Evolutionary conservation across 2,797 vertebrate species (phyloP).

Genomic region (Phoxinus dragarum): DNA sequence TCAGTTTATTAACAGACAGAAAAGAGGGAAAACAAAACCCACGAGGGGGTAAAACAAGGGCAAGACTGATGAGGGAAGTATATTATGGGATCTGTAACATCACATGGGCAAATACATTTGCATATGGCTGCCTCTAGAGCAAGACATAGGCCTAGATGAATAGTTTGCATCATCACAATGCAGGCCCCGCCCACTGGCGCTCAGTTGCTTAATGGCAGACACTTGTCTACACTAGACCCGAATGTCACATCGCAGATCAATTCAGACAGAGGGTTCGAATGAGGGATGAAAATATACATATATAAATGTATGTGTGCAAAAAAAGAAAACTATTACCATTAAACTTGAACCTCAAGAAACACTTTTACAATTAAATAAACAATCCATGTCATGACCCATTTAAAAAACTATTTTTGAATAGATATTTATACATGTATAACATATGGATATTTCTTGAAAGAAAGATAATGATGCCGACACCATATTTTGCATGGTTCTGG

Average conservation of each 20-base stretch:
- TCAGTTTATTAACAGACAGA: too few species aligned
- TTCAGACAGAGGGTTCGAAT: not conserved
- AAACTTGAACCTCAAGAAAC: too few species aligned
- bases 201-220: not conserved
- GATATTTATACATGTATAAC: not conserved
- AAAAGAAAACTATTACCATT: too few species aligned
- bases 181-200: not conserved
- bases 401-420: not conserved
- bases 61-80: too few species aligned
- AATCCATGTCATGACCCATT: not conserved
- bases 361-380: too few species aligned
- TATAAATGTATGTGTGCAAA: too few species aligned
- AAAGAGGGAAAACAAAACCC: too few species aligned
- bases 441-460: constrained; percentile 14
- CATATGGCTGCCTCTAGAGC: not conserved
- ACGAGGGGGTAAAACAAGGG: too few species aligned
- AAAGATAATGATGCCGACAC: not conserved
- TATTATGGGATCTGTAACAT: not conserved
- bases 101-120: not conserved
- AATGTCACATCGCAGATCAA: too few species aligned
- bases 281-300: not conserved
- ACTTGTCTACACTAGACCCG: not conserved
- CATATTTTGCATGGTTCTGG: constrained; percentile 38
- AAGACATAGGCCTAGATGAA: not conserved
- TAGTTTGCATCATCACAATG: not conserved